Evolutionary conservation across 2,113 vertebrate genomes (phyloP).

Genomic region (Orientallactaga bullata): DNA sequence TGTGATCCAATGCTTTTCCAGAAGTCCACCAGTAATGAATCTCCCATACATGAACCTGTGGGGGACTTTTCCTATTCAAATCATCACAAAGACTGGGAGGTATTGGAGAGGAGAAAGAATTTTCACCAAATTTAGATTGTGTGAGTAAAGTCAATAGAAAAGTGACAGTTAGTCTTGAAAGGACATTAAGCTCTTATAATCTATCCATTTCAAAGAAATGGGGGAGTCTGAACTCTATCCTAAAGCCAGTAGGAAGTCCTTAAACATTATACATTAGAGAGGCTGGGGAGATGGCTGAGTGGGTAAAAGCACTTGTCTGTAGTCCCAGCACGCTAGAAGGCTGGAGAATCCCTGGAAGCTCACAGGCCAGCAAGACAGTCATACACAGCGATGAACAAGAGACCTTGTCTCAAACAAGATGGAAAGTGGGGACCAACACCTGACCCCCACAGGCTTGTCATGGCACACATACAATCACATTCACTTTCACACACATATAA

Average conservation of each 20-base stretch:
- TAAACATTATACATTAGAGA: not conserved
- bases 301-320: too few relatives aligned
- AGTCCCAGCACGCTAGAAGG: too few relatives aligned
- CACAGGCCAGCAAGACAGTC: too few relatives aligned
- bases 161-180: conserved; percentile 4
- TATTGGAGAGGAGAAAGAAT: not conserved
- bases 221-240: not conserved
- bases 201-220: not conserved
- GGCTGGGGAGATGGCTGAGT: too few relatives aligned
- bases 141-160: conserved; percentile 1
- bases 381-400: too few relatives aligned
- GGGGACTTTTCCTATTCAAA: not conserved
- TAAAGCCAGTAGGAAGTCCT: not conserved
- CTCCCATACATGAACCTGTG: not conserved
- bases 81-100: not conserved
- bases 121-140: not conserved
- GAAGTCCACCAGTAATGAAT: not conserved
- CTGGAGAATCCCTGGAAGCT: too few relatives aligned
- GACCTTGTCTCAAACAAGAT: too few relatives aligned
- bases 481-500: too few relatives aligned
- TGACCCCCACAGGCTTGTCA: too few relatives aligned
- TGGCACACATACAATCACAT: too few relatives aligned
- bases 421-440: too few relatives aligned
- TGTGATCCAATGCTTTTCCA: too few relatives aligned
- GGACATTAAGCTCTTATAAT: not conserved